Percentiles rank a stretch among this genome's conserved stretches.
phyloP scores from a whole-genome alignment of 2,888 invertebrate species.

The Ectemnius continuus region DNA sequence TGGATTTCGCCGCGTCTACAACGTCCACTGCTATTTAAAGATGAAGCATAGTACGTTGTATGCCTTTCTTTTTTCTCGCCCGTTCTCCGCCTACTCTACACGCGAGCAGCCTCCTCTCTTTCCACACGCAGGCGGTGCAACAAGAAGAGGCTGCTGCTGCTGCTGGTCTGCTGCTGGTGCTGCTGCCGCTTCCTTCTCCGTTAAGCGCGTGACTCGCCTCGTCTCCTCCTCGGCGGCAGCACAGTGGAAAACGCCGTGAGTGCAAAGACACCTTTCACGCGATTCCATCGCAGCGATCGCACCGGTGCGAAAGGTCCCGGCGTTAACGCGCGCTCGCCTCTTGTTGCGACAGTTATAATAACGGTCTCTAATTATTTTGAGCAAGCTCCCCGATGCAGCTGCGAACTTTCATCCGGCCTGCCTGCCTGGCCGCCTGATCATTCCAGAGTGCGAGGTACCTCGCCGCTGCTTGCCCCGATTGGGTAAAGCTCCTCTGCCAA shows the following conservation, averaged over 20 bases:
- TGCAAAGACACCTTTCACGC: conserved; percentile 72
- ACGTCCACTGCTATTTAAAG: conserved; percentile 62
- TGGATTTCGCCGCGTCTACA: conserved; percentile 60
- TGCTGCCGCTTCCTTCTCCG: conserved; percentile 1
- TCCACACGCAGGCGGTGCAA: background rate
- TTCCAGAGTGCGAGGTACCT: too few relatives aligned
- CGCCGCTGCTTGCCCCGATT: too few relatives aligned
- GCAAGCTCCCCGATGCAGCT: conserved; percentile 25
- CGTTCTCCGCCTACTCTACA: conserved; percentile 40
- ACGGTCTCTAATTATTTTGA: conserved; percentile 47
- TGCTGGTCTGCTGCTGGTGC: background rate
- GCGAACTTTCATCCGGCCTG: background rate
- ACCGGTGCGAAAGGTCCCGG: conserved; percentile 56
- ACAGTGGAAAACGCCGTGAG: conserved; percentile 67
- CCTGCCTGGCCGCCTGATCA: background rate
- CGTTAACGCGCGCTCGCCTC: conserved; percentile 42
- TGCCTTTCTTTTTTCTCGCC: conserved; percentile 48
- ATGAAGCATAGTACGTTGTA: conserved; percentile 48
- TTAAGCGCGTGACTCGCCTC: conserved; percentile 56
- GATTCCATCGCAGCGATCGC: conserved; percentile 61
- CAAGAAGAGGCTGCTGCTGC: too few relatives aligned
- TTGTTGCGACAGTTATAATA: conserved; percentile 48
- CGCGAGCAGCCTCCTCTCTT: conserved; percentile 39
- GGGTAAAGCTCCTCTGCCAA: too few relatives aligned
- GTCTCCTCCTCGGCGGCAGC: too few relatives aligned